Percentiles rank a stretch among this genome's conserved stretches.
phyloP scores from a whole-genome alignment of 2,797 vertebrate genomes.

The Enteromius viviparus region DNA sequence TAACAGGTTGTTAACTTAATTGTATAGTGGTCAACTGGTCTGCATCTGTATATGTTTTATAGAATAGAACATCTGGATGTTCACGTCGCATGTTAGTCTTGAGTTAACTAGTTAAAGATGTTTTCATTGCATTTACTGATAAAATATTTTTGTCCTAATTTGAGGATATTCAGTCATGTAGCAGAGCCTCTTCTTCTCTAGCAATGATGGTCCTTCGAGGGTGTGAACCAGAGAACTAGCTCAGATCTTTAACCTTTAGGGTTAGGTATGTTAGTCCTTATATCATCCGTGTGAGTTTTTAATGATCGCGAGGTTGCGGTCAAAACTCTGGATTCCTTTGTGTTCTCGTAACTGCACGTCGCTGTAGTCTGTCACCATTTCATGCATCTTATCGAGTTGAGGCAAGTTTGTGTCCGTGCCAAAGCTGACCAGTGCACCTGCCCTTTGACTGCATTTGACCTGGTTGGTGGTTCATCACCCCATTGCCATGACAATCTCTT shows the following conservation, averaged over 20 bases:
- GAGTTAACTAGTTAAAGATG: neutral
- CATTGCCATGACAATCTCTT: slow-evolving; percentile 56
- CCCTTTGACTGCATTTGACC: slow-evolving; percentile 54
- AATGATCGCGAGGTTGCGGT: slow-evolving; percentile 17
- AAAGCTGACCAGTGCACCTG: slow-evolving; percentile 34
- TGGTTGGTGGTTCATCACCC: slow-evolving; percentile 31
- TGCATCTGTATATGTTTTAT: slow-evolving; percentile 28
- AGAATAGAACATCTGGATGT: slow-evolving; percentile 39
- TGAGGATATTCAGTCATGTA: neutral
- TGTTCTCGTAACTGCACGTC: slow-evolving; percentile 28
- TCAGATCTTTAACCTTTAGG: slow-evolving; percentile 35
- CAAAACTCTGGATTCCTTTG: slow-evolving; percentile 30
- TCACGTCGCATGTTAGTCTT: slow-evolving; percentile 15
- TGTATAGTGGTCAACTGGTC: slow-evolving; percentile 48
- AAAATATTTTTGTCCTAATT: neutral
- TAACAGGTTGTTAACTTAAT: slow-evolving; percentile 29
- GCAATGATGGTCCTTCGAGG: neutral
- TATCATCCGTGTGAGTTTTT: slow-evolving; percentile 28
- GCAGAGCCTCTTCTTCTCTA: neutral
- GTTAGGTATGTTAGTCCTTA: slow-evolving; percentile 42
- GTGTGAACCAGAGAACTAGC: neutral
- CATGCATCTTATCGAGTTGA: slow-evolving; percentile 45
- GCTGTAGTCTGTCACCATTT: slow-evolving; percentile 4
- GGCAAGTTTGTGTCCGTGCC: slow-evolving; percentile 43
- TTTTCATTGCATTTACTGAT: slow-evolving; percentile 9